Evolutionary conservation across 2,113 vertebrate genomes (phyloP), one percentile per base, ranked within the genome.

Genomic region (Brachionichthys hirsutus): DNA sequence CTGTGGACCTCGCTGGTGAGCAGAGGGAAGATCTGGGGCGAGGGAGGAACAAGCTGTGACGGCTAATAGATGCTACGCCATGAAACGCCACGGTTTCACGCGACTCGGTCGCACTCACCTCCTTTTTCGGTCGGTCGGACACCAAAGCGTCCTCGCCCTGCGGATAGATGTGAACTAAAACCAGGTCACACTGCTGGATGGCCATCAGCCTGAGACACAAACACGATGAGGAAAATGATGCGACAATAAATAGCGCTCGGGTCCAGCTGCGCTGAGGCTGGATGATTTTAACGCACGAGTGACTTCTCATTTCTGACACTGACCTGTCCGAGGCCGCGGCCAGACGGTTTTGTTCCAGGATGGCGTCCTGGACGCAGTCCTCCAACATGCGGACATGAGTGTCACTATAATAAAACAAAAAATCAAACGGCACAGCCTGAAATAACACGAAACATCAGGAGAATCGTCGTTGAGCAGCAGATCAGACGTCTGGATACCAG

Each of bases 351-450:
- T 98, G 96, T 2, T 98, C 97, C 30, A 94, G 91, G 80, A 99
- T 97, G 2, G 97, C 98, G 84, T 98, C 97, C 47, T 95, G 94
- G 58, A 99, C 96, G 82, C 92, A 98, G 47, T 98, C 97, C 84
- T 99, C 97, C 80, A 99, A 89, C 97, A 99, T 98, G 58, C 97
- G 93, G 41, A 99, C 97, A 0, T 98, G 96, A 73, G 96, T 99
- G 70, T 99, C 96, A 83, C 97, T 99, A 71, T 57, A 16, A 41
- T 24, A 41, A 62, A 35, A 61, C 52, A 48, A 56, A 63, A 72
- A 18, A 22, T 54, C 38, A 46, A 2, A 8, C 8, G 8, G 24
- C 24, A 30, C 15, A 24, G 7, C 42, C 18, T 7, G 34, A 58
- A 43, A 1, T 24, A 35, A 18, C 9, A 10, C 42, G 11, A 41